A percentile compares a stretch with the other conserved stretches of the same genome.
Evolutionary conservation across 2,888 invertebrate genomes (phyloP).

Genomic region (Spilosoma lubricipeda): DNA sequence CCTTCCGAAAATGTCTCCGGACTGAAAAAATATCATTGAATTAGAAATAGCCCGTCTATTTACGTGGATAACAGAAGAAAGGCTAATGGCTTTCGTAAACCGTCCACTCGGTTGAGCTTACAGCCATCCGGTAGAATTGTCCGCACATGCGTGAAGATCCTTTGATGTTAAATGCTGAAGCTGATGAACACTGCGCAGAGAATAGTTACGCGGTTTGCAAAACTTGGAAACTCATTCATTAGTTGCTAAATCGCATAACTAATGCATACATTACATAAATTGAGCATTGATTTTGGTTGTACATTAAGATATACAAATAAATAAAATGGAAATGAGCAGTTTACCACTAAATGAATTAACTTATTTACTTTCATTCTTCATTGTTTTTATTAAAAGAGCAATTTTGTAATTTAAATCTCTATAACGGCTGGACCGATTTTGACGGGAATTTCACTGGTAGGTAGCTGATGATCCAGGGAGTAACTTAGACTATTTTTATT

Average conservation of each 20-base stretch:
- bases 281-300: background rate
- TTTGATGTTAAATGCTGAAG: constrained; percentile 59
- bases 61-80: constrained; percentile 48
- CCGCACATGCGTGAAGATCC: constrained; percentile 71
- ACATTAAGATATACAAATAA: too few relatives aligned
- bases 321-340: too few relatives aligned
- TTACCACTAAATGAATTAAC: too few relatives aligned
- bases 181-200: constrained; percentile 29
- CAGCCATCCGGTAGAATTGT: constrained; percentile 59
- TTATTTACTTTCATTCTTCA: too few relatives aligned
- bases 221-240: constrained; percentile 17
- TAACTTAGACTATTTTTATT: too few relatives aligned
- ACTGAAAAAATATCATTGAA: constrained; percentile 35
- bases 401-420: too few relatives aligned
- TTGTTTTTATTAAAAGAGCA: too few relatives aligned
- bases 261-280: background rate
- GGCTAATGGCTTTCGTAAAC: constrained; percentile 48
- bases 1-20: constrained; percentile 28
- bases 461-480: too few relatives aligned
- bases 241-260: constrained; percentile 7
- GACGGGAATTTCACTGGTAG: too few relatives aligned
- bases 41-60: constrained; percentile 46
- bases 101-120: constrained; percentile 56
- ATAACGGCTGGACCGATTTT: too few relatives aligned
- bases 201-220: constrained; percentile 30